These are phyloP conservation scores for Scarus forsteni DNA, from an alignment of 2,797 vertebrate species.

Conservation along the genomic window DNA sequence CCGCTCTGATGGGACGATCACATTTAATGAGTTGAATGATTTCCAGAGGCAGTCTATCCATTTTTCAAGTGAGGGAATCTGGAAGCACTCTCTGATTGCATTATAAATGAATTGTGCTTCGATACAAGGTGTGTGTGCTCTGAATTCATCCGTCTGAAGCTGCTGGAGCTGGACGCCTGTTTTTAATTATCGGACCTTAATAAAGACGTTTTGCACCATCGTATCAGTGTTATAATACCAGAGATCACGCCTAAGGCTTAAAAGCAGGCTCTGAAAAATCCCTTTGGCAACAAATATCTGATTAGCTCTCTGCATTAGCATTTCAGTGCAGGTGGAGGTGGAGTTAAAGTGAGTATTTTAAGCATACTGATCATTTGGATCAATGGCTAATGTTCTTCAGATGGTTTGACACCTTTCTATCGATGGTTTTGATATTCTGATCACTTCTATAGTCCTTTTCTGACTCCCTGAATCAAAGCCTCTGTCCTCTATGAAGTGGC, in stretches of 20 bases:
- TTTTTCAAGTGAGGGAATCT: conserved; percentile 47
- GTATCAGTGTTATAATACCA: background rate
- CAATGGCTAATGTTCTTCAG: background rate
- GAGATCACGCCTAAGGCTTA: background rate
- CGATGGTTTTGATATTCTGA: background rate
- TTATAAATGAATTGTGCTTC: conserved; percentile 38
- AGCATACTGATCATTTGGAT: background rate
- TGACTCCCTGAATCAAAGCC: conserved; percentile 1
- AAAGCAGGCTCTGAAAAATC: background rate
- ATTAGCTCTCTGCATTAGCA: background rate
- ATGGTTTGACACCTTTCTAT: background rate
- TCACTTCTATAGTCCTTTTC: background rate
- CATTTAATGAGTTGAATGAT: conserved; percentile 61
- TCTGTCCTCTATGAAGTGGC: background rate
- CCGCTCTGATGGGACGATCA: conserved; percentile 47
- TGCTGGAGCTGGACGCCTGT: background rate
- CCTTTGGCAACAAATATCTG: background rate
- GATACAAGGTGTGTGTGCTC: conserved; percentile 24
- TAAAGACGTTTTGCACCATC: conserved; percentile 1
- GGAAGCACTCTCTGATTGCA: conserved; percentile 39
- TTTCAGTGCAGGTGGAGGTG: background rate
- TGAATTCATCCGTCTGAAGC: conserved; percentile 26
- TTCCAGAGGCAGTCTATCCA: conserved; percentile 48
- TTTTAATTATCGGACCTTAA: background rate
- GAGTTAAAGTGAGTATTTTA: background rate